phyloP scores from a whole-genome alignment of 2,888 invertebrate genomes.

The Xestia ashworthii region DNA sequence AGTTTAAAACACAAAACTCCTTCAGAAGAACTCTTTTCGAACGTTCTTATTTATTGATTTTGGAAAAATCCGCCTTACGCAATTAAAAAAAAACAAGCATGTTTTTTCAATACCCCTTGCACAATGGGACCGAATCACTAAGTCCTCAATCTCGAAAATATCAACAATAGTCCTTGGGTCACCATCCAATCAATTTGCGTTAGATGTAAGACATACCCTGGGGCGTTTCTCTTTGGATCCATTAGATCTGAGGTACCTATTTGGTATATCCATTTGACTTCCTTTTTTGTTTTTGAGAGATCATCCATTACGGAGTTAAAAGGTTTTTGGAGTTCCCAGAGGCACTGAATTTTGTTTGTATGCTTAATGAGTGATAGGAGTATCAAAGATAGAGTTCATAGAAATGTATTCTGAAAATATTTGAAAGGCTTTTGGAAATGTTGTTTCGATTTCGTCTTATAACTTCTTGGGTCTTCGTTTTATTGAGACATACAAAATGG shows the following conservation, averaged over 20 bases:
- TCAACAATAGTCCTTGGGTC: conserved; percentile 64
- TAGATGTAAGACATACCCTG: conserved; percentile 76
- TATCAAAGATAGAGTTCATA: conserved; percentile 24
- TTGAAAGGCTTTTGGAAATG: conserved; percentile 1
- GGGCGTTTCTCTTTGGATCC: conserved; percentile 76
- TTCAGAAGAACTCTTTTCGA: not conserved
- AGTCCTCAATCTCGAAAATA: conserved; percentile 47
- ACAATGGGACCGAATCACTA: conserved; percentile 31
- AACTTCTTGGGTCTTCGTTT: not conserved
- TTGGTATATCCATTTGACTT: conserved; percentile 77
- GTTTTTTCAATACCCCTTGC: conserved; percentile 12
- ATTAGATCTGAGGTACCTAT: conserved; percentile 78
- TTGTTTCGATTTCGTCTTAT: conserved; percentile 1
- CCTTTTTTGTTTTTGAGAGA: conserved; percentile 80
- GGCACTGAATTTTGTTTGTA: conserved; percentile 55
- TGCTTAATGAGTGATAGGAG: conserved; percentile 46
- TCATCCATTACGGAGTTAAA: conserved; percentile 82
- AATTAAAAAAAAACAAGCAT: not conserved
- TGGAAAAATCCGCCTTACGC: not conserved
- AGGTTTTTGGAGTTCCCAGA: conserved; percentile 70
- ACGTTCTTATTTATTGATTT: not conserved
- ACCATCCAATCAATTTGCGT: conserved; percentile 77
- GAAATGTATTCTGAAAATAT: conserved; percentile 5
- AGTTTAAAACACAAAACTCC: not conserved
- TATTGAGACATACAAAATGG: conserved; percentile 1